Evolutionary conservation across 2,888 invertebrate genomes (phyloP).

Genomic region (Chaetogeoica ovagalla): DNA sequence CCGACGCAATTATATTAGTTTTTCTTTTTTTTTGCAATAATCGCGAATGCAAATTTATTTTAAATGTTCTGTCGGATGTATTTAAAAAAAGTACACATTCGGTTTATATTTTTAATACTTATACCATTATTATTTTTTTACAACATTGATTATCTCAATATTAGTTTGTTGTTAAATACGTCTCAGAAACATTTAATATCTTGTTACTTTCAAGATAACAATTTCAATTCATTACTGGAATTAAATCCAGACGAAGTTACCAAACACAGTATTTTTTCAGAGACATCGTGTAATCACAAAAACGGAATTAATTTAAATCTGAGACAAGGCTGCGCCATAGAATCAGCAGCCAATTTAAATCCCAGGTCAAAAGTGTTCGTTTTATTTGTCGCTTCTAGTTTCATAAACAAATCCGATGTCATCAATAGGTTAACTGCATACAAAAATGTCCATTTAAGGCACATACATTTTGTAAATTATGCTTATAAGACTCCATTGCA

Average conservation of each 20-base stretch:
- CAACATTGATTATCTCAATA: slow-evolving; percentile 18
- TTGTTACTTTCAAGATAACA: slow-evolving; percentile 28
- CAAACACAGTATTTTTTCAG: slow-evolving; percentile 65
- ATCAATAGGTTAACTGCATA: slow-evolving; percentile 39
- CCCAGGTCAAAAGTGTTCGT: slow-evolving; percentile 64
- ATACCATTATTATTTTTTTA: slow-evolving; percentile 13
- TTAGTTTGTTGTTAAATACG: neutral
- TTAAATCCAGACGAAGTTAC: slow-evolving; percentile 29
- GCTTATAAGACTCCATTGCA: slow-evolving; percentile 65
- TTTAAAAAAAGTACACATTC: slow-evolving; percentile 15
- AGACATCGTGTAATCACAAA: slow-evolving; percentile 66
- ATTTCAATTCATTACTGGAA: slow-evolving; percentile 21
- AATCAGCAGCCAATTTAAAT: slow-evolving; percentile 69
- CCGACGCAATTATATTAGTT: too few species aligned
- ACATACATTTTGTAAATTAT: slow-evolving; percentile 61
- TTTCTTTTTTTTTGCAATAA: too few species aligned
- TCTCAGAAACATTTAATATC: slow-evolving; percentile 36
- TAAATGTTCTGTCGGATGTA: slow-evolving; percentile 20
- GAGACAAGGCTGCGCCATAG: slow-evolving; percentile 71
- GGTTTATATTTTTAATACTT: slow-evolving; percentile 13
- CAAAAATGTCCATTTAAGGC: slow-evolving; percentile 63
- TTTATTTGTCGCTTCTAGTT: slow-evolving; percentile 56
- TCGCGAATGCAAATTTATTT: neutral
- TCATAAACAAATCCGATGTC: slow-evolving; percentile 20
- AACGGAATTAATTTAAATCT: slow-evolving; percentile 61